phyloP scores from a whole-genome alignment of 2,113 vertebrate species.

The Tapirus terrestris region DNA sequence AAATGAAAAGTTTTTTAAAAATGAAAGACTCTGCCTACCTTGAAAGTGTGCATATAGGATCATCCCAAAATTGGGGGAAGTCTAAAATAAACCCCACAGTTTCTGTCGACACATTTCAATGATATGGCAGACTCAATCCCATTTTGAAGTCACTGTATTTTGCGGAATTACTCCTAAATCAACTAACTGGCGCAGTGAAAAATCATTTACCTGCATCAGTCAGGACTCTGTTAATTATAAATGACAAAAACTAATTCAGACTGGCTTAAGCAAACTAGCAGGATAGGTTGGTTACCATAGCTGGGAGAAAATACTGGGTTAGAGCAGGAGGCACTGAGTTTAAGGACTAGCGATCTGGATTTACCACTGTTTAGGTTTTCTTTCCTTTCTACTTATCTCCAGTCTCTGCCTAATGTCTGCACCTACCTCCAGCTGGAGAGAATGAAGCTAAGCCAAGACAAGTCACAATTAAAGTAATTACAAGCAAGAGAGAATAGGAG shows the following conservation, averaged over 20 bases:
- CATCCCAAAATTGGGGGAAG: not conserved
- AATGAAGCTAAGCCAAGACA: not conserved
- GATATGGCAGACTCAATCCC: not conserved
- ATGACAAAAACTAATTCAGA: not conserved
- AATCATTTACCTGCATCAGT: not conserved
- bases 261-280: not conserved
- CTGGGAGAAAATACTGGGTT: not conserved
- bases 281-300: not conserved
- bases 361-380: not conserved
- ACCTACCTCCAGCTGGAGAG: not conserved
- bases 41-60: not conserved
- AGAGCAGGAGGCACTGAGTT: not conserved
- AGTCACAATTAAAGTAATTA: not conserved
- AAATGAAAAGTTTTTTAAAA: not conserved
- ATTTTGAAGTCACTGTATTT: not conserved
- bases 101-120: constrained; percentile 1
- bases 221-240: not conserved
- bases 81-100: not conserved
- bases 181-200: not conserved
- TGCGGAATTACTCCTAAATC: not conserved
- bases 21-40: not conserved
- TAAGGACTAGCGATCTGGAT: not conserved
- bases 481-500: not conserved
- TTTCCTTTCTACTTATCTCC: not conserved
- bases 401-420: not conserved